These are phyloP conservation scores for Drosophila testacea DNA, from an alignment of 2,888 invertebrate species.

Conservation along the genomic window DNA sequence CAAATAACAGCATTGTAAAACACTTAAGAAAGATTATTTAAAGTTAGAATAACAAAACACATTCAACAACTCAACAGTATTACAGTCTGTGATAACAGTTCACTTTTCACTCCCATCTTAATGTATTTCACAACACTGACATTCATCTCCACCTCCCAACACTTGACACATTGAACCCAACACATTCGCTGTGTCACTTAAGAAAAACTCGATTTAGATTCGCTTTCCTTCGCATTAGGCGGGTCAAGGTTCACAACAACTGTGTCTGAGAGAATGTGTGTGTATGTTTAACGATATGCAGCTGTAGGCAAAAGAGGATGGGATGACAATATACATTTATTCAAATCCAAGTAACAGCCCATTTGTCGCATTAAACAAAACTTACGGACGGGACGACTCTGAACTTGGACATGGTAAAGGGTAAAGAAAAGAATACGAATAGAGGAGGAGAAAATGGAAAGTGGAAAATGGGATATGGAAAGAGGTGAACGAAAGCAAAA, in stretches of 20 bases:
- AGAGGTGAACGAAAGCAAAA: constrained; percentile 12
- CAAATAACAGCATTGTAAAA: too few species aligned
- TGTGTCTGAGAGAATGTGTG: not conserved
- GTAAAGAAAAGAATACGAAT: not conserved
- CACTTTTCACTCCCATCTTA: not conserved
- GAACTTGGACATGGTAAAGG: constrained; percentile 19
- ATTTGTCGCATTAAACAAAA: constrained; percentile 79
- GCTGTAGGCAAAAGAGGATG: constrained; percentile 6
- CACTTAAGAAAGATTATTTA: not conserved
- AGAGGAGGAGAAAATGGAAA: not conserved
- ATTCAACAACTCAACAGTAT: not conserved
- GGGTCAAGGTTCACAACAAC: constrained; percentile 47
- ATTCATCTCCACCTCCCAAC: not conserved
- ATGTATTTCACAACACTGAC: constrained; percentile 36
- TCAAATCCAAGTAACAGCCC: constrained; percentile 73
- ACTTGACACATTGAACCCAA: constrained; percentile 10
- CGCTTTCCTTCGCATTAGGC: constrained; percentile 49
- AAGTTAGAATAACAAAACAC: constrained; percentile 6
- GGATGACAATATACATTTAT: constrained; percentile 64
- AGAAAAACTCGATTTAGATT: constrained; percentile 67
- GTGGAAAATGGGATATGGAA: not conserved
- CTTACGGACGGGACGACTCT: constrained; percentile 38
- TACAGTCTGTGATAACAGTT: constrained; percentile 5
- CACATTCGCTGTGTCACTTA: constrained; percentile 35
- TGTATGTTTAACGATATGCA: constrained; percentile 50